A percentile compares a stretch with the other conserved stretches of the same genome.
Evolutionary conservation across 2,113 vertebrate genomes (phyloP).

Genomic region (Bubo scandiacus): DNA sequence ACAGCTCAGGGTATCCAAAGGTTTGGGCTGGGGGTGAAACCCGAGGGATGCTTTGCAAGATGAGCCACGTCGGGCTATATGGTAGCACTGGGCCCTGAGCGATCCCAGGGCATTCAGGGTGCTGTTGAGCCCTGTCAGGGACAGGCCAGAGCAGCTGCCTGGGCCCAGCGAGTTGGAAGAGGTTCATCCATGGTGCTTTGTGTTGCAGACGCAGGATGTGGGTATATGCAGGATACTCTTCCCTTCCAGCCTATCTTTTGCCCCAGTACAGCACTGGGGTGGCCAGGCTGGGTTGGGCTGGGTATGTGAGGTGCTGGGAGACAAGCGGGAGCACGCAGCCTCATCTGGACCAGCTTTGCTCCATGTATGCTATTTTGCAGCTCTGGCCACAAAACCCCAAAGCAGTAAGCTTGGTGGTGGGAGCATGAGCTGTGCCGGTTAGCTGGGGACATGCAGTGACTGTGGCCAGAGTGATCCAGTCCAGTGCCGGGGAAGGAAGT

Average conservation of each 20-base stretch:
- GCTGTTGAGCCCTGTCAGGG: not conserved
- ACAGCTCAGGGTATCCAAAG: not conserved
- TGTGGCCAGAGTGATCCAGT: not conserved
- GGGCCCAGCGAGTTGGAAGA: rapidly evolving
- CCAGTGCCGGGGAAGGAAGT: not conserved
- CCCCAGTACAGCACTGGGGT: not conserved
- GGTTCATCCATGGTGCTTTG: not conserved
- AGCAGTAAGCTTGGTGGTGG: not conserved
- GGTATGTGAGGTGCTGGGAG: not conserved
- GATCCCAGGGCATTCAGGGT: not conserved
- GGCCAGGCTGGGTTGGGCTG: not conserved
- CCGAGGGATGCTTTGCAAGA: not conserved
- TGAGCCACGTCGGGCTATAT: rapidly evolving
- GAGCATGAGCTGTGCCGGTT: not conserved
- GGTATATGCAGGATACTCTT: not conserved
- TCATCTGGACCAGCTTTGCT: not conserved
- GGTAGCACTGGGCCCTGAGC: not conserved
- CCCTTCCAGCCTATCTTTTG: not conserved
- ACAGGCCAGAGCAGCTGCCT: not conserved
- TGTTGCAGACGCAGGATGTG: not conserved
- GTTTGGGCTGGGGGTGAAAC: not conserved
- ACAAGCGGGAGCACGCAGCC: rapidly evolving
- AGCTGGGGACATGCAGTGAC: not conserved
- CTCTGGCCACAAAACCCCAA: not conserved
- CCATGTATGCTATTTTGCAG: not conserved